phyloP scores from a whole-genome alignment of 1,140 invertebrate genomes.

The Spodoptera litura region DNA sequence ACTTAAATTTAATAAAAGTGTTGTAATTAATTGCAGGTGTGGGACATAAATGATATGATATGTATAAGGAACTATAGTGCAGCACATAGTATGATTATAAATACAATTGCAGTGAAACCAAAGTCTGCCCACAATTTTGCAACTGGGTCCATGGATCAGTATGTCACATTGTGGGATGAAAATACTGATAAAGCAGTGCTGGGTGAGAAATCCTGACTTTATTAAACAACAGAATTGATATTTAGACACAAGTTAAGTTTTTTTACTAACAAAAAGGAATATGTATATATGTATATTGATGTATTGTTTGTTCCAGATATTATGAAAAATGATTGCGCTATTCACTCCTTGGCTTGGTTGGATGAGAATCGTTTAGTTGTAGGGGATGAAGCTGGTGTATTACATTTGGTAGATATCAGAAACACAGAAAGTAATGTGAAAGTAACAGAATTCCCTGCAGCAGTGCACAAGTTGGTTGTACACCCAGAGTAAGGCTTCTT shows the following conservation, averaged over 20 bases:
- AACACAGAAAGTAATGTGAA: constrained; percentile 56
- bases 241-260: too few relatives aligned
- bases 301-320: constrained; percentile 65
- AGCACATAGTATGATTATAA: constrained; percentile 71
- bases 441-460: constrained; percentile 70
- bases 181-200: constrained; percentile 67
- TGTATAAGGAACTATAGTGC: constrained; percentile 71
- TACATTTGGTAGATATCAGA: constrained; percentile 73
- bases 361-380: constrained; percentile 74
- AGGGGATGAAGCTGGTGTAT: constrained; percentile 80
- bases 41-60: constrained; percentile 75
- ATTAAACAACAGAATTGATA: too few relatives aligned
- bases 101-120: constrained; percentile 66
- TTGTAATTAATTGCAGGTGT: constrained; percentile 39
- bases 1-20: too few relatives aligned
- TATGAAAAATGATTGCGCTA: constrained; percentile 70
- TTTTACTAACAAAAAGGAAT: too few relatives aligned
- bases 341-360: constrained; percentile 77
- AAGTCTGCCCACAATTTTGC: constrained; percentile 67
- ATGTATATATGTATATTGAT: neutral
- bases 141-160: constrained; percentile 73
- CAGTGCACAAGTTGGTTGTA: constrained; percentile 69
- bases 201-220: constrained; percentile 58
- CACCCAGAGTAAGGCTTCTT: constrained; percentile 65
- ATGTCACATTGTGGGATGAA: constrained; percentile 76